These are phyloP conservation scores for Alviniconcha strummeri DNA, from an alignment of 2,888 invertebrate genomes.

Conservation along the genomic window DNA sequence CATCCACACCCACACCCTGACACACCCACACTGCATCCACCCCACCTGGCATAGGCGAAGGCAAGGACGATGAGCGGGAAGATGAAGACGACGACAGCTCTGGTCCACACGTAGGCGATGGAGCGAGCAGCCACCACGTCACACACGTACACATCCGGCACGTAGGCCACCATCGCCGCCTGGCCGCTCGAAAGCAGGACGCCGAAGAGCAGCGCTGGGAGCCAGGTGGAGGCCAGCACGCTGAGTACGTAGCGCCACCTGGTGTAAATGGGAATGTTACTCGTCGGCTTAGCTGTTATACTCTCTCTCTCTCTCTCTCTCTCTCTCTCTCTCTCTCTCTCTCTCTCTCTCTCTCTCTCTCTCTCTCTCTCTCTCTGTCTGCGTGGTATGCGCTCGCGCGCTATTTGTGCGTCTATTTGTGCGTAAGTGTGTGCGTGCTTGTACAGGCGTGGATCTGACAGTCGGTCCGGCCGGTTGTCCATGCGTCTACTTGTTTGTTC, in stretches of 20 bases:
- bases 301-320: no score
- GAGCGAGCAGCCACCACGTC: background rate
- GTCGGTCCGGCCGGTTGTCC: no score
- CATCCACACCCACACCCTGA: background rate
- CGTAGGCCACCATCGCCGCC: constrained; percentile 5
- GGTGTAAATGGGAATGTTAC: constrained; percentile 39
- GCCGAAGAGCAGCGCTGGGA: constrained; percentile 7
- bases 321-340: no score
- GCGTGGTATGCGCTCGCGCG: no score
- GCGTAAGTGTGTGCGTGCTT: no score
- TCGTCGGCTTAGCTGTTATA: no score
- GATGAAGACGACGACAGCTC: constrained; percentile 18
- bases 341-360: background rate
- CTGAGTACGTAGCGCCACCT: background rate
- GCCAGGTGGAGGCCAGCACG: background rate
- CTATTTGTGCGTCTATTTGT: no score
- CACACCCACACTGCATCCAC: background rate
- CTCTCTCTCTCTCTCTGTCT: no score
- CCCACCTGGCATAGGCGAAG: constrained; percentile 10
- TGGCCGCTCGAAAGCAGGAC: background rate
- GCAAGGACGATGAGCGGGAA: background rate
- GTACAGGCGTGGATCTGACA: no score
- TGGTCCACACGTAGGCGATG: constrained; percentile 5
- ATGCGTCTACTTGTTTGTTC: no score
- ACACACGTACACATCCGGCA: constrained; percentile 5